Evolutionary conservation across 2,113 vertebrate genomes (phyloP).

Genomic region (Panthera leo): DNA sequence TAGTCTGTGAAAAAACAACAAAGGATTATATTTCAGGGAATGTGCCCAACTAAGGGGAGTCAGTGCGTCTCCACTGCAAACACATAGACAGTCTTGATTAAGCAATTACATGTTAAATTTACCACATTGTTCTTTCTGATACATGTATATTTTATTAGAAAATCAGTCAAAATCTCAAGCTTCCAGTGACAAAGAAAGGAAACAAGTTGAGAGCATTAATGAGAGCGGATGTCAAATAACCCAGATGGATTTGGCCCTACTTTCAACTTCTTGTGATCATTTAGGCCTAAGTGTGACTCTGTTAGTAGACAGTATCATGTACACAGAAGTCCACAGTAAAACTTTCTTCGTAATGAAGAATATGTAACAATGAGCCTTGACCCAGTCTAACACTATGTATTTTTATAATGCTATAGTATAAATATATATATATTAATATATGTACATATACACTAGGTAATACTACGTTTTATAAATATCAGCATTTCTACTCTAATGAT

Average conservation of each 20-base stretch:
- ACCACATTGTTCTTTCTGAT: too few species aligned
- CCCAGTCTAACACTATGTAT: not conserved
- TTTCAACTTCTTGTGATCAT: not conserved
- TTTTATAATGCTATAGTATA: not conserved
- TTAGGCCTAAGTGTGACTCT: not conserved
- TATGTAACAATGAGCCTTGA: not conserved
- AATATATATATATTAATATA: not conserved
- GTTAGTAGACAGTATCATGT: not conserved
- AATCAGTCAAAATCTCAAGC: not conserved
- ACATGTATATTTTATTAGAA: not conserved
- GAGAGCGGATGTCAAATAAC: not conserved
- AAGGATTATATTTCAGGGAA: not conserved
- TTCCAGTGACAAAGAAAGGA: not conserved
- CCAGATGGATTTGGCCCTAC: not conserved
- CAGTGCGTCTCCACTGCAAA: not conserved
- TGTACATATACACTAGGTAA: not conserved
- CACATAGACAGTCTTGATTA: not conserved
- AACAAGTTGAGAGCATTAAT: not conserved
- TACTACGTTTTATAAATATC: not conserved
- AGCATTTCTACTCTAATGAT: not conserved
- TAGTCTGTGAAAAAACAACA: not conserved
- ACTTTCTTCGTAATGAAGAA: not conserved
- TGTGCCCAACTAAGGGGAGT: not conserved
- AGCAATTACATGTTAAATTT: not conserved
- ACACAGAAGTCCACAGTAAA: not conserved